These are phyloP conservation scores for Drosophila nr. perissopoda DNA, from an alignment of 2,888 invertebrate species.

Conservation along the genomic window DNA sequence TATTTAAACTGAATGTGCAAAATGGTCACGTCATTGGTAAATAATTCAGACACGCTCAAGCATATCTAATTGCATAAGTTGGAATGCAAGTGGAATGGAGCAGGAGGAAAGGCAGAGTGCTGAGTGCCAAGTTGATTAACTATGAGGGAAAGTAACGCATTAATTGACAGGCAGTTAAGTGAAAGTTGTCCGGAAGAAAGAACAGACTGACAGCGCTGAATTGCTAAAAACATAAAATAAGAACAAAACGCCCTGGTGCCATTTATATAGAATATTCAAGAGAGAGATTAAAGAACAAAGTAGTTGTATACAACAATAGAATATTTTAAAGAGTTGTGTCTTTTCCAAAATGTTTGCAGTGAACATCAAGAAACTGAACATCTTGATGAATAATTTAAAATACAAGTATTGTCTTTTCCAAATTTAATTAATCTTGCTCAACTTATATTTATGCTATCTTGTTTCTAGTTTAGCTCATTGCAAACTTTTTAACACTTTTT, in stretches of 20 bases:
- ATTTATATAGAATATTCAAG: not conserved
- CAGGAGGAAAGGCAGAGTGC: not conserved
- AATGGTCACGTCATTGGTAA: conserved; percentile 69
- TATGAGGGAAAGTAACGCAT: conserved; percentile 25
- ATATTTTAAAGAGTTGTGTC: not conserved
- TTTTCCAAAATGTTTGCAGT: too few species aligned
- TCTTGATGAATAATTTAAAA: too few species aligned
- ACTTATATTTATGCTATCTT: conserved; percentile 39
- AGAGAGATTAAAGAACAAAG: not conserved
- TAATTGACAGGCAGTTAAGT: conserved; percentile 9
- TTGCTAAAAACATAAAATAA: not conserved
- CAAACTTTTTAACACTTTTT: conserved; percentile 31
- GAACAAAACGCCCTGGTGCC: not conserved
- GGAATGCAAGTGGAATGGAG: conserved; percentile 7
- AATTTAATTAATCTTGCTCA: not conserved
- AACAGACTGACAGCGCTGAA: not conserved
- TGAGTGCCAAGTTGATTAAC: conserved; percentile 5
- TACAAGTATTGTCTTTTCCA: not conserved
- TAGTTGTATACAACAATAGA: not conserved
- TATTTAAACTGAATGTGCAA: conserved; percentile 40
- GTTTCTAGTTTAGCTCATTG: not conserved
- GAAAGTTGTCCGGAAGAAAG: conserved; percentile 13
- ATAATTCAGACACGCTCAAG: conserved; percentile 42
- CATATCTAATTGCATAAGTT: conserved; percentile 57
- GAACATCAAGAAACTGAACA: too few species aligned